Conservation (phyloP, 2,888 invertebrate species). For the Cerceris ruficornis region DNA sequence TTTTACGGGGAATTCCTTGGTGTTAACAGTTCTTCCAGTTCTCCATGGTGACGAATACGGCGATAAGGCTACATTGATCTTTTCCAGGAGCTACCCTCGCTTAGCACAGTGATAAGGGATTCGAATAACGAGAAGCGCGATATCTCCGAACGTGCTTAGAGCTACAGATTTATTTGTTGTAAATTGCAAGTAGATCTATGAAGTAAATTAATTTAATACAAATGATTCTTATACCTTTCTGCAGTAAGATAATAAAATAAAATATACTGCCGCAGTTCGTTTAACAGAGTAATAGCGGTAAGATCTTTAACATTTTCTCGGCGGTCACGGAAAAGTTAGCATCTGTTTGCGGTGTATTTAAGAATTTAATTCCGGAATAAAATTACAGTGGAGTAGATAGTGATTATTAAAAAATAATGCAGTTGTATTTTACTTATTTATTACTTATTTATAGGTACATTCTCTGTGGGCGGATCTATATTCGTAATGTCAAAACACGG, state of each 20-base stretch:
- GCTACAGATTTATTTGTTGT: not conserved
- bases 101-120: not conserved
- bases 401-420: too few species aligned
- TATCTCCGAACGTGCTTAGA: not conserved
- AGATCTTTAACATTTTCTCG: not conserved
- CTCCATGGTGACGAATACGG: conserved; percentile 63
- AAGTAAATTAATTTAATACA: not conserved
- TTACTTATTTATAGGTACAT: too few species aligned
- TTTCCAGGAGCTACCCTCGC: conserved; percentile 2
- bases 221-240: conserved; percentile 3
- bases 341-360: too few species aligned
- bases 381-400: too few species aligned
- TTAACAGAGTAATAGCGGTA: conserved; percentile 12
- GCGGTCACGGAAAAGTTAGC: too few species aligned
- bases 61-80: conserved; percentile 59
- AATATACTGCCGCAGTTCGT: not conserved
- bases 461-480: too few species aligned
- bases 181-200: not conserved
- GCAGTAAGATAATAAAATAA: not conserved
- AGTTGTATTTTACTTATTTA: too few species aligned
- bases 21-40: conserved; percentile 38
- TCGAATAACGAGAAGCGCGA: not conserved
- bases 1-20: conserved; percentile 9
- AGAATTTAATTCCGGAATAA: too few species aligned
- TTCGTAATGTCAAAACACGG: conserved; percentile 84